Conservation (phyloP, 1,140 invertebrate genomes). For the Pararge aegeria region DNA sequence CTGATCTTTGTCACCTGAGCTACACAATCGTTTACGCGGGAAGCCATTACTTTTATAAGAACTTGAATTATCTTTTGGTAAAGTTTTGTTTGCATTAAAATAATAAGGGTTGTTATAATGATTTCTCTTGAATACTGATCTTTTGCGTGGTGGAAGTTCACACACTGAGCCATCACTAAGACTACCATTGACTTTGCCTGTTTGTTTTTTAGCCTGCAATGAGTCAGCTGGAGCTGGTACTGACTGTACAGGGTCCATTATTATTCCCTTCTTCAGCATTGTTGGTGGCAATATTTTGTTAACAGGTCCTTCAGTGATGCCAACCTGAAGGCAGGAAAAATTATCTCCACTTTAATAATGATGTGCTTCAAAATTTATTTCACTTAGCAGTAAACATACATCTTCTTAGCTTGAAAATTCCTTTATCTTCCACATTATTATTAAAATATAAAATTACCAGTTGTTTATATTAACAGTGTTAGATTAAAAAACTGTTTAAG, state of each 20-base stretch:
- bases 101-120: conserved; percentile 45
- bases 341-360: conserved; percentile 78
- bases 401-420: conserved; percentile 74
- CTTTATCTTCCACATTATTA: conserved; percentile 57
- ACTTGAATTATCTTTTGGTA: conserved; percentile 40
- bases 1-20: conserved; percentile 58
- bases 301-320: conserved; percentile 76
- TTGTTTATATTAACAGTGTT: conserved; percentile 19
- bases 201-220: conserved; percentile 40
- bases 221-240: conserved; percentile 45
- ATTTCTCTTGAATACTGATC: conserved; percentile 48
- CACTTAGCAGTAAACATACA: conserved; percentile 60
- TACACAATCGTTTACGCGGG: conserved; percentile 53
- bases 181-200: conserved; percentile 52
- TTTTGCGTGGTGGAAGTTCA: conserved; percentile 51
- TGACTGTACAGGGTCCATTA: conserved; percentile 53
- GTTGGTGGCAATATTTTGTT: conserved; percentile 71
- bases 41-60: conserved; percentile 44
- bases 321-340: conserved; percentile 79
- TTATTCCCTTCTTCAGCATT: conserved; percentile 63
- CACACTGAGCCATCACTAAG: conserved; percentile 68
- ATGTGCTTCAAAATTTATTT: conserved; percentile 74
- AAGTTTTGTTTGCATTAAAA: conserved; percentile 23
- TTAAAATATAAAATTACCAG: conserved; percentile 18
- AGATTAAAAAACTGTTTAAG: conserved; percentile 13